Conservation (phyloP, 2,797 vertebrate species). For the Danionella dracula region DNA sequence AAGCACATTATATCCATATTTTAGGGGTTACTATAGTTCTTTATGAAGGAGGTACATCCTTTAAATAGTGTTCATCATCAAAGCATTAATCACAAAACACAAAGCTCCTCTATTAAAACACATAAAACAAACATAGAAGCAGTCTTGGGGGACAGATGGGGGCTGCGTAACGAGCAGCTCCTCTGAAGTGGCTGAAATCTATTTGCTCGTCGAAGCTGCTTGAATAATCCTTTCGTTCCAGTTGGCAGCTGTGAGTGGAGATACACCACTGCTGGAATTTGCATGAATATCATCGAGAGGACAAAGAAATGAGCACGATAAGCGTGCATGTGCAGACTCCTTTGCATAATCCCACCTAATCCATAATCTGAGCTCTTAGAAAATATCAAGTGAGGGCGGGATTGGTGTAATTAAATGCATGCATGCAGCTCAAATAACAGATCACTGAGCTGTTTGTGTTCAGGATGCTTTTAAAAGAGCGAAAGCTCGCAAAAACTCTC, state of each 20-base stretch:
- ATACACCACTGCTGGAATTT: conserved; percentile 78
- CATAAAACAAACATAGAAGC: no score
- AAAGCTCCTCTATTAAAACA: no score
- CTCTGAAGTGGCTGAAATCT: conserved; percentile 81
- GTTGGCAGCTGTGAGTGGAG: conserved; percentile 91
- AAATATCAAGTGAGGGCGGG: conserved; percentile 50
- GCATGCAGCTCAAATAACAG: conserved; percentile 31
- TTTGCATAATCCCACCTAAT: conserved; percentile 77
- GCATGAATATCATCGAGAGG: conserved; percentile 76
- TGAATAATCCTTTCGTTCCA: conserved; percentile 91
- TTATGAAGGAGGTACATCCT: no score
- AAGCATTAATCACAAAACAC: neutral
- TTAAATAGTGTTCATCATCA: neutral
- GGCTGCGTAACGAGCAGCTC: conserved; percentile 68
- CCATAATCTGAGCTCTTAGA: conserved; percentile 67
- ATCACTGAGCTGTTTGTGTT: conserved; percentile 12
- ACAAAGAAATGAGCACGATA: conserved; percentile 80
- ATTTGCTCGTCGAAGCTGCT: conserved; percentile 79
- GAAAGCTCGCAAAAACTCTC: no score
- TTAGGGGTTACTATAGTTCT: no score
- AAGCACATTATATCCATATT: no score
- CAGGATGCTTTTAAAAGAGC: no score
- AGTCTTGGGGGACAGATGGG: conserved; percentile 65
- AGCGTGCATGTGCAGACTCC: conserved; percentile 65
- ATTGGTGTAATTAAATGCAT: conserved; percentile 50